phyloP scores from a whole-genome alignment of 1,140 invertebrate species.

The Papilio machaon region DNA sequence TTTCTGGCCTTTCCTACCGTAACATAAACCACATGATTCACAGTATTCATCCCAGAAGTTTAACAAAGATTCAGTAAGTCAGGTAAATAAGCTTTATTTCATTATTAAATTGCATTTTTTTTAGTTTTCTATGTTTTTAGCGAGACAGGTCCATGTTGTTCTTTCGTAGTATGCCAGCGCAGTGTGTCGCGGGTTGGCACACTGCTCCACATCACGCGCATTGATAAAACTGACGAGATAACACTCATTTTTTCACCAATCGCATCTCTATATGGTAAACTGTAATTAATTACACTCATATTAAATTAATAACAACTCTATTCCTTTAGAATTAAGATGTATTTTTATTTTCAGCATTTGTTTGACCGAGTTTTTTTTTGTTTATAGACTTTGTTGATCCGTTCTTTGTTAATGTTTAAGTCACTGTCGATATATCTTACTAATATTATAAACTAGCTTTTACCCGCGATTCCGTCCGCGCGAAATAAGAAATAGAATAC shows the following conservation, averaged over 20 bases:
- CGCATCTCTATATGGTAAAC: conserved; percentile 24
- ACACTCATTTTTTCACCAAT: conserved; percentile 29
- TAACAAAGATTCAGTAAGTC: too few species aligned
- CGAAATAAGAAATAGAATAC: too few species aligned
- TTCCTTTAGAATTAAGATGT: not conserved
- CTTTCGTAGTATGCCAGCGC: conserved; percentile 25
- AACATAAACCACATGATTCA: too few species aligned
- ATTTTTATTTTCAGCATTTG: not conserved
- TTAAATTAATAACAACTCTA: conserved; percentile 11
- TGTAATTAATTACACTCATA: conserved; percentile 16
- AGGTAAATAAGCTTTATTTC: too few species aligned
- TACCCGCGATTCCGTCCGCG: too few species aligned
- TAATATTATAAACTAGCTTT: too few species aligned
- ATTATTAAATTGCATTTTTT: too few species aligned
- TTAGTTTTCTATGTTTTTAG: not conserved
- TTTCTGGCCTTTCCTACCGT: too few species aligned
- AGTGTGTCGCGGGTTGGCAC: conserved; percentile 49
- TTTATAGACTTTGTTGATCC: not conserved
- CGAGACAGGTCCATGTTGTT: conserved; percentile 43
- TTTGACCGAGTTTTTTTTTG: conserved; percentile 5
- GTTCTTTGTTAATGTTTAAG: not conserved
- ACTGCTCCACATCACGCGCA: conserved; percentile 49
- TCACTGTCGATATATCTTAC: too few species aligned
- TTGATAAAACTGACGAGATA: conserved; percentile 46
- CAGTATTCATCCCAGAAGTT: too few species aligned